Evolutionary conservation across 64 coral and sea anemone species (phyloP).

Genomic region (Actinia equina): DNA sequence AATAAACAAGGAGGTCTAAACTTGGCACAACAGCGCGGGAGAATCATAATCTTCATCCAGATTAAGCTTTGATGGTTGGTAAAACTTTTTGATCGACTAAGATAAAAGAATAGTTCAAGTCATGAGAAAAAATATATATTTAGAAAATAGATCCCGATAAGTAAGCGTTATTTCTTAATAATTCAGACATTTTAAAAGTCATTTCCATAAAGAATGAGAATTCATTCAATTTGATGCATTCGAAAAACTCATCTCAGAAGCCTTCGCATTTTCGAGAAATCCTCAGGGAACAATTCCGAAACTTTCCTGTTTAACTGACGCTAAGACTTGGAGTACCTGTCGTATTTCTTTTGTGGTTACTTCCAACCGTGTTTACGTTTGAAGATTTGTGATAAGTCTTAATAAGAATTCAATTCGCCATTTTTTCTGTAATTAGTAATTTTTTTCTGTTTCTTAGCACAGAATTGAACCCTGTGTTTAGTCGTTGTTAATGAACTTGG

Average conservation of each 20-base stretch:
- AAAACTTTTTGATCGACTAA: not conserved
- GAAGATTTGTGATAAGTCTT: constrained; percentile 2
- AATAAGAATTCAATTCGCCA: constrained; percentile 9
- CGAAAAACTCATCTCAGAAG: not conserved
- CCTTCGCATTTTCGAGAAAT: no score
- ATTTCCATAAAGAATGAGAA: not conserved
- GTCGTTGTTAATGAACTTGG: not conserved
- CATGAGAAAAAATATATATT: not conserved
- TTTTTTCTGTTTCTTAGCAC: not conserved
- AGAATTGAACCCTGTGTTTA: not conserved
- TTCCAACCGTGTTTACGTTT: constrained; percentile 2
- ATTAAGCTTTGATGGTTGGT: not conserved
- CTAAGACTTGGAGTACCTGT: no score
- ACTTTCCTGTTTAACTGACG: no score
- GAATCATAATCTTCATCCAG: not conserved
- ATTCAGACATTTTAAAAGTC: not conserved
- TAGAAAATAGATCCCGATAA: not conserved
- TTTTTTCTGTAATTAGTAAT: constrained; percentile 18
- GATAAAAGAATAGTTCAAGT: not conserved
- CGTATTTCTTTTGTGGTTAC: not conserved
- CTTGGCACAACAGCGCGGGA: not conserved
- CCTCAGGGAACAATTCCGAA: no score
- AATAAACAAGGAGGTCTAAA: not conserved
- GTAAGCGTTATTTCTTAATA: constrained; percentile 5
- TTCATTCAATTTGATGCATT: not conserved